Base-by-base conservation (phyloP, 2,797 vertebrate species). In the Balearica regulorum region DNA sequence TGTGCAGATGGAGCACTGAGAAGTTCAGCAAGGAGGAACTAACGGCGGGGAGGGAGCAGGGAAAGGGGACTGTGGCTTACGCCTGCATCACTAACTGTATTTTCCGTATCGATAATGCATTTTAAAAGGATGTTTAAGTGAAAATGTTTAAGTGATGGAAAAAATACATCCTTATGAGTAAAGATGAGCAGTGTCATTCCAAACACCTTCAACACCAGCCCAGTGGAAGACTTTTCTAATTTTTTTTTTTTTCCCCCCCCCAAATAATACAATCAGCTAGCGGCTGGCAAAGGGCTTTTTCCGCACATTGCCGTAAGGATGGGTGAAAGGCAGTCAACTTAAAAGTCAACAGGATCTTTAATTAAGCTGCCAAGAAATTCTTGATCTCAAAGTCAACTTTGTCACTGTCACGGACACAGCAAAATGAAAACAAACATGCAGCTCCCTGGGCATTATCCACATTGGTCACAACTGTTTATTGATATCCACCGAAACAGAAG, bases 331-430 rank as follows among this genome's bases (percentile, higher is more conserved):
- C 17, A 43, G 26, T 24, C 1, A 1, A 46, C 29, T 46, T 46
- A 68, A 65, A 87, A 83, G 87, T 68, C 86, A 66, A 62, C 69
- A 77, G 22, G 16, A 66, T 18, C 58, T 66, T 61, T 61, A 60
- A 64, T 48, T 80, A 64, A 71, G 49, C 76, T 85, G 49, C 54
- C 26, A 77, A 64, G 55, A 91, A 94, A 94, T 81, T 78, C 69
- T 53, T 54, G 69, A 60, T 39, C 53, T 81, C 65, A 24, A 54
- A 61, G 51, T 77, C 57, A 83, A 57, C 44, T 58, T 35, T 71
- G 44, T 46, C 53, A 78, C 51, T 26, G 8, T 53, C 29, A 88
- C 1, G 2, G 65, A 53, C 60, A 68, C 20, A 39, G 25, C 18
- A 83, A 69, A 79, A 77, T 12, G 14, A 81, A 83, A 90, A 33